phyloP scores from a whole-genome alignment of 2,113 vertebrate genomes.

The Urocolius indicus region DNA sequence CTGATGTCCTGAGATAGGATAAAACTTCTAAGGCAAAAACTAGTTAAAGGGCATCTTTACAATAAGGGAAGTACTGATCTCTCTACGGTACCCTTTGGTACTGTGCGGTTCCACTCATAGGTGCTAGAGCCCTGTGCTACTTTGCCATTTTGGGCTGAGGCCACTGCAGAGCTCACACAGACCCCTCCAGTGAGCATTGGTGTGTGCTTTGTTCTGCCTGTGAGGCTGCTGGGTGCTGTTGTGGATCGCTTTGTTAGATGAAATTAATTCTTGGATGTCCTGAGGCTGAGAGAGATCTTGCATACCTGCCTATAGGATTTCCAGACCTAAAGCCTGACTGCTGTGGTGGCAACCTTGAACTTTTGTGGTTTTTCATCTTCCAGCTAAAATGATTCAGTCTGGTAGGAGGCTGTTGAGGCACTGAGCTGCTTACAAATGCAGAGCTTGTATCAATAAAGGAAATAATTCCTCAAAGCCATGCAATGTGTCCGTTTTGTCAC shows the following conservation, averaged over 20 bases:
- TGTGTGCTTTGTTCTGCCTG: accelerated
- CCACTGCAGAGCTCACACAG: background rate
- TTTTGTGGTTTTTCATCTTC: background rate
- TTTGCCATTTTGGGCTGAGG: background rate
- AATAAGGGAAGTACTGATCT: background rate
- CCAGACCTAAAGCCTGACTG: background rate
- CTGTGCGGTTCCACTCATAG: background rate
- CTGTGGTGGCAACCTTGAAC: constrained; percentile 50
- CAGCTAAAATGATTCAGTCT: background rate
- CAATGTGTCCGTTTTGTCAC: background rate
- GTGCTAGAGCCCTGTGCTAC: background rate
- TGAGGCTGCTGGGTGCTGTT: accelerated
- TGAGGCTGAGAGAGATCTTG: background rate
- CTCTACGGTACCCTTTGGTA: background rate
- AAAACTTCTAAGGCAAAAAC: background rate
- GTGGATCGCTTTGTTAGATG: background rate
- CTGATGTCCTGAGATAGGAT: background rate
- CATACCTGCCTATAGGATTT: background rate
- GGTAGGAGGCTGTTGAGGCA: constrained; percentile 8
- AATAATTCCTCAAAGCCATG: constrained; percentile 28
- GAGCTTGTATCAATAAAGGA: constrained; percentile 6
- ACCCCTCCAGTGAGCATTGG: background rate
- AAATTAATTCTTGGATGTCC: background rate
- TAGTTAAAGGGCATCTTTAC: background rate
- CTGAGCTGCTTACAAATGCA: constrained; percentile 27